phyloP scores from a whole-genome alignment of 2,888 invertebrate species.

The Thalpophila matura region DNA sequence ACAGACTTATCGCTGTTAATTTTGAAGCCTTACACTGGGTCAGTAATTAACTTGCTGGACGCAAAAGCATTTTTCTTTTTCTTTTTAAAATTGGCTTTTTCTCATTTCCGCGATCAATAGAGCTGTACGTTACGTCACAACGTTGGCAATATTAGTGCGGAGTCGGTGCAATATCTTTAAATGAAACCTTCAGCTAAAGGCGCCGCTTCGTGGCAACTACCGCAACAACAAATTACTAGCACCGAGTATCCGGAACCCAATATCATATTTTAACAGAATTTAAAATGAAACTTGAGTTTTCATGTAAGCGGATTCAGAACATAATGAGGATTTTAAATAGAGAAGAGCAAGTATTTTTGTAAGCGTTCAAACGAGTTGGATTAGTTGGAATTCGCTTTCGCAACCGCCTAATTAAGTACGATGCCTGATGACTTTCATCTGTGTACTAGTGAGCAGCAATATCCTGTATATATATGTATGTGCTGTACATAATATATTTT shows the following conservation, averaged over 20 bases:
- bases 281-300: slow-evolving; percentile 35
- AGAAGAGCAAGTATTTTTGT: slow-evolving; percentile 23
- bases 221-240: slow-evolving; percentile 69
- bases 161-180: slow-evolving; percentile 70
- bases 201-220: slow-evolving; percentile 61
- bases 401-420: slow-evolving; percentile 48
- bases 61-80: slow-evolving; percentile 39
- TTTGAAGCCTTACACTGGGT: slow-evolving; percentile 20
- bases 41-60: slow-evolving; percentile 51
- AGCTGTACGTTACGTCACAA: slow-evolving; percentile 38
- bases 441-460: slow-evolving; percentile 40
- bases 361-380: slow-evolving; percentile 37
- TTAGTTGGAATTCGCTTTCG: slow-evolving; percentile 41
- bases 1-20: slow-evolving; percentile 34
- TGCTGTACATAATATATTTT: slow-evolving; percentile 39
- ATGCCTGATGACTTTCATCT: slow-evolving; percentile 40
- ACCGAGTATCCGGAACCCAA: slow-evolving; percentile 33
- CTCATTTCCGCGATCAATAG: slow-evolving; percentile 57
- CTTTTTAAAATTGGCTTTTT: slow-evolving; percentile 52
- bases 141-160: slow-evolving; percentile 47
- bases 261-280: slow-evolving; percentile 39
- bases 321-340: slow-evolving; percentile 21
- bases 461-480: slow-evolving; percentile 42
- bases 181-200: slow-evolving; percentile 69
- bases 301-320: slow-evolving; percentile 12